These are phyloP conservation scores for Minunthozetes semirufus DNA, from an alignment of 2,888 invertebrate species.

Conservation along the genomic window DNA sequence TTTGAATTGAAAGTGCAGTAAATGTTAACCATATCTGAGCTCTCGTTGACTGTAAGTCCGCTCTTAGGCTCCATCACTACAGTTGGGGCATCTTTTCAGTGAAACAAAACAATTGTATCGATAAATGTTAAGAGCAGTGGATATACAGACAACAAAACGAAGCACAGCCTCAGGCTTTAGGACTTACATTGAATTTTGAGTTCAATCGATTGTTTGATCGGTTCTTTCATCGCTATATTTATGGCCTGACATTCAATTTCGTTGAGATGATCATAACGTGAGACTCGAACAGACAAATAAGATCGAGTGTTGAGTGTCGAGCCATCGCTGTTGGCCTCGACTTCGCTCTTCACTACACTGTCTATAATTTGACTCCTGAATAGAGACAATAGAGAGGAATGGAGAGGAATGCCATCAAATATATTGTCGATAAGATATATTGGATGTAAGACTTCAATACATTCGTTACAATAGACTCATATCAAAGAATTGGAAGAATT, in stretches of 20 bases:
- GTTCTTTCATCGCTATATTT: conserved; percentile 41
- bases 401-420: too few relatives aligned
- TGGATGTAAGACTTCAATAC: background rate
- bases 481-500: conserved; percentile 36
- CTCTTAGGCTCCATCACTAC: conserved; percentile 42
- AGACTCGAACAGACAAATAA: conserved; percentile 39
- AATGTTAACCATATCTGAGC: conserved; percentile 38
- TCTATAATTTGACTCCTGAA: conserved; percentile 36
- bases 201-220: conserved; percentile 41
- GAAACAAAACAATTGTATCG: conserved; percentile 29
- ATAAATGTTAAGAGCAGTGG: conserved; percentile 12
- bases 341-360: conserved; percentile 37
- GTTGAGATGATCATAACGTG: conserved; percentile 42
- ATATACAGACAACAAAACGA: background rate
- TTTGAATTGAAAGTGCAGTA: conserved; percentile 43
- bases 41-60: conserved; percentile 43
- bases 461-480: conserved; percentile 1
- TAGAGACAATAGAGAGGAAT: conserved; percentile 7
- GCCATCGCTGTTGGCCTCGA: conserved; percentile 38
- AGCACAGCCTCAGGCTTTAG: background rate
- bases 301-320: conserved; percentile 36
- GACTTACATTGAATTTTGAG: conserved; percentile 43
- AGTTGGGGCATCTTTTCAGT: conserved; percentile 41
- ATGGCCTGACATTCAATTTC: conserved; percentile 43
- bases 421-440: background rate